Conservation (phyloP, 2,113 vertebrate genomes). For the Urocitellus parryii region DNA sequence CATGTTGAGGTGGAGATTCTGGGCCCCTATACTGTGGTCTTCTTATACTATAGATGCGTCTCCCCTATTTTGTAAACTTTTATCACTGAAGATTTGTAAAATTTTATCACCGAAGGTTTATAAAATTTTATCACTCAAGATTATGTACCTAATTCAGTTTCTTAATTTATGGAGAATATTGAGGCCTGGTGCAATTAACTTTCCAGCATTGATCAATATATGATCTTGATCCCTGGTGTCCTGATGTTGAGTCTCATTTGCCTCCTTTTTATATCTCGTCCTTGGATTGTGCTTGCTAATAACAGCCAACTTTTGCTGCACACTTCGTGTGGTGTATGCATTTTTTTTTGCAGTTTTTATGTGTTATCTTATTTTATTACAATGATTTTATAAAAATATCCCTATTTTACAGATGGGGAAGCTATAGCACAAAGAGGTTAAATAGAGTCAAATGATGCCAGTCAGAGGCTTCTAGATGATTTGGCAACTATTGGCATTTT, state of each 20-base stretch:
- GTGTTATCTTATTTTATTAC: not conserved
- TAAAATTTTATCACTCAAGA: not conserved
- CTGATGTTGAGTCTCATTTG: not conserved
- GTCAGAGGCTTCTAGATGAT: not conserved
- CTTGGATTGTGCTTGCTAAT: not conserved
- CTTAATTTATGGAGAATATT: slow-evolving; percentile 40
- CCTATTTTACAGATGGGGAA: not conserved
- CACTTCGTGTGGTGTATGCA: not conserved
- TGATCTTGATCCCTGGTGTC: not conserved
- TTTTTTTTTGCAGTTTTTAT: not conserved
- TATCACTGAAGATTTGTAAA: no score
- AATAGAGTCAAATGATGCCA: not conserved
- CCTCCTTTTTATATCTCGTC: not conserved
- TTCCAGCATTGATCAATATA: not conserved
- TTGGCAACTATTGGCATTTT: not conserved
- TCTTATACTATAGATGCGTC: not conserved
- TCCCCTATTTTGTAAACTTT: not conserved
- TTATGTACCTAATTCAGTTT: not conserved
- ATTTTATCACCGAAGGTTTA: no score
- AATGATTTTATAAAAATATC: slow-evolving; percentile 10
- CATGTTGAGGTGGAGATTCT: not conserved
- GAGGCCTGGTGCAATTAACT: not conserved
- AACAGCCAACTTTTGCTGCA: not conserved
- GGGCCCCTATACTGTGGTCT: not conserved
- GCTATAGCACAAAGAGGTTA: not conserved